Conservation (phyloP, 1,140 invertebrate genomes). For the Apis laboriosa region DNA sequence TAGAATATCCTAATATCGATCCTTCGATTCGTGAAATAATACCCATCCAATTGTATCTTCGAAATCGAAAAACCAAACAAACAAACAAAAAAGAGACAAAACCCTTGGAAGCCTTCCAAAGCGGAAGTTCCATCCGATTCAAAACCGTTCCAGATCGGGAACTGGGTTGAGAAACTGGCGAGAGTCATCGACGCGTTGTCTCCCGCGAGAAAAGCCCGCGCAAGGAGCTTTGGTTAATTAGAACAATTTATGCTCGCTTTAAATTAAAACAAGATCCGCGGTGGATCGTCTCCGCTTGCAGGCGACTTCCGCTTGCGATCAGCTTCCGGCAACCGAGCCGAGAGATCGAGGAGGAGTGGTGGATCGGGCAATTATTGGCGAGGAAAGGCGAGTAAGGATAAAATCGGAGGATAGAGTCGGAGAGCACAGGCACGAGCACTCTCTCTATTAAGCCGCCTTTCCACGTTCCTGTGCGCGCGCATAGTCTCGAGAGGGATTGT, state of each 20-base stretch:
- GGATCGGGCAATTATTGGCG: conserved; percentile 25
- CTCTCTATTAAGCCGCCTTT: conserved; percentile 34
- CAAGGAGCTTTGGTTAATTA: conserved; percentile 30
- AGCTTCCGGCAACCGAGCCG: background rate
- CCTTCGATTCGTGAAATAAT: no score
- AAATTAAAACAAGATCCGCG: background rate
- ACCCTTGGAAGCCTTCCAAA: no score
- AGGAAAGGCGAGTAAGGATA: background rate
- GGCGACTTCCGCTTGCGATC: background rate
- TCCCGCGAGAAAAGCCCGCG: background rate
- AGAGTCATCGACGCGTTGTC: no score
- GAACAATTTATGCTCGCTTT: conserved; percentile 10
- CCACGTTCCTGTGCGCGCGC: conserved; percentile 2
- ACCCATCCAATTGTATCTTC: no score
- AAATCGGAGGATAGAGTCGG: background rate
- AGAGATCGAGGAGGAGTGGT: background rate
- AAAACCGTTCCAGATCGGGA: no score
- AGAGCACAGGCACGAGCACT: conserved; percentile 20
- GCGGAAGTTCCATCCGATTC: no score
- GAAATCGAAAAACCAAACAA: no score
- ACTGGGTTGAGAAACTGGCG: no score
- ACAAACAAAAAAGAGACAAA: no score
- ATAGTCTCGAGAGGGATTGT: conserved; percentile 32
- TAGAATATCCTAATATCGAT: no score
- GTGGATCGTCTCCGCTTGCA: background rate